Evolutionary conservation across 2,113 vertebrate genomes (phyloP).

Genomic region (Symphodus melops): DNA sequence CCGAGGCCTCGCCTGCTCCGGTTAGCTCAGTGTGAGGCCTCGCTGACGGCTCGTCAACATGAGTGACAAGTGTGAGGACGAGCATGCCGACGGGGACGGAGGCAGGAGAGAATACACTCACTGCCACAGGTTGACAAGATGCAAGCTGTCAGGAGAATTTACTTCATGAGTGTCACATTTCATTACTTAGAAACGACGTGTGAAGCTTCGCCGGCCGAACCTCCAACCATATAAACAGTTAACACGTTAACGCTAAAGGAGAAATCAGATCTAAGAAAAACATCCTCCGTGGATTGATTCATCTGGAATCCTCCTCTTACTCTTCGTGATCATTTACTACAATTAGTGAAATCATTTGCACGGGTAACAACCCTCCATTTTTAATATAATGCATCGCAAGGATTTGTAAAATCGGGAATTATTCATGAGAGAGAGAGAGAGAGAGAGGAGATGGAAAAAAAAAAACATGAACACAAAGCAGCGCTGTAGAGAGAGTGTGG

Average conservation of each 20-base stretch:
- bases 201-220: background rate
- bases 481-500: background rate
- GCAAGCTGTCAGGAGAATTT: constrained; percentile 20
- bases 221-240: background rate
- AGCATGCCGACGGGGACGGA: background rate
- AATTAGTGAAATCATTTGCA: too few relatives aligned
- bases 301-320: too few relatives aligned
- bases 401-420: constrained; percentile 18
- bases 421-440: constrained; percentile 24
- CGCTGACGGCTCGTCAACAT: constrained; percentile 31
- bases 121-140: constrained; percentile 23
- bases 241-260: background rate
- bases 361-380: background rate
- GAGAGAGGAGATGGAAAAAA: too few relatives aligned
- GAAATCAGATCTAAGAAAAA: too few relatives aligned
- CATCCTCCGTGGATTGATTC: too few relatives aligned
- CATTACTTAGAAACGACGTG: background rate
- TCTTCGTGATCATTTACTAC: too few relatives aligned
- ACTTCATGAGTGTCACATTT: background rate
- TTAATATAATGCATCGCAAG: constrained; percentile 18
- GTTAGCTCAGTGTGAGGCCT: background rate
- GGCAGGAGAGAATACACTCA: background rate
- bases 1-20: background rate
- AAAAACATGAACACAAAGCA: background rate
- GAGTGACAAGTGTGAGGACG: constrained; percentile 24